Percentiles rank a stretch among this genome's conserved stretches.
These are phyloP conservation scores for Lethenteron reissneri DNA, from an alignment of 2,113 vertebrate genomes.

Conservation along the genomic window DNA sequence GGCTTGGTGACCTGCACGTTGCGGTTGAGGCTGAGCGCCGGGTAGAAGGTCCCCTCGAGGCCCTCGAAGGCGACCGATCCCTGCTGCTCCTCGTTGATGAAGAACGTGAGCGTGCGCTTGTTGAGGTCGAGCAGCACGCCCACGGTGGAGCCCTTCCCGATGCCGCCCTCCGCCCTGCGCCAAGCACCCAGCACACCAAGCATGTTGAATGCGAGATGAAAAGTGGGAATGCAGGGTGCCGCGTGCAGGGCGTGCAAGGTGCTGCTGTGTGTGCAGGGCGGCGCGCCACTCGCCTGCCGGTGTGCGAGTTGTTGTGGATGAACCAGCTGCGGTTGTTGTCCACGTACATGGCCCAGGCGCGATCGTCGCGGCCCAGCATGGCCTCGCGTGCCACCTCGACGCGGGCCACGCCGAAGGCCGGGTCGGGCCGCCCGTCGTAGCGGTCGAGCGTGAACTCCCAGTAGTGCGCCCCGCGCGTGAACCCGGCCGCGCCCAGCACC, in stretches of 20 bases:
- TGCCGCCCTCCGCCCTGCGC: slow-evolving; percentile 70
- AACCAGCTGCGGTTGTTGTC: slow-evolving; percentile 99
- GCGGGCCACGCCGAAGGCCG: slow-evolving; percentile 75
- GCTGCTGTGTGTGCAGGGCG: no score
- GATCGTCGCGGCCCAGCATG: slow-evolving; percentile 94
- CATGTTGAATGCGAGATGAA: no score
- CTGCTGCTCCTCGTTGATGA: slow-evolving; percentile 82
- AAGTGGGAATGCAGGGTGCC: no score
- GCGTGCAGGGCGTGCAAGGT: no score
- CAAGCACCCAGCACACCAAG: background rate
- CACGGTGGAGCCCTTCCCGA: slow-evolving; percentile 57
- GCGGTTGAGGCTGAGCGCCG: slow-evolving; percentile 82
- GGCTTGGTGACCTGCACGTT: slow-evolving; percentile 56
- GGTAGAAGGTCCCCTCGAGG: slow-evolving; percentile 78
- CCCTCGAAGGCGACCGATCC: slow-evolving; percentile 75
- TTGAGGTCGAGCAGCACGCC: slow-evolving; percentile 75
- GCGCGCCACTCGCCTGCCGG: slow-evolving; percentile 42
- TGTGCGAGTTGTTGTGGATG: slow-evolving; percentile 98
- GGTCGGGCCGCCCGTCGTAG: slow-evolving; percentile 90
- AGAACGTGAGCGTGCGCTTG: slow-evolving; percentile 70
- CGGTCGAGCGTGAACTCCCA: slow-evolving; percentile 80
- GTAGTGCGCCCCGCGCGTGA: slow-evolving; percentile 82
- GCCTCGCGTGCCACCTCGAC: slow-evolving; percentile 74
- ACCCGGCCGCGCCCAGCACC: slow-evolving; percentile 70
- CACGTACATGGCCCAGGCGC: slow-evolving; percentile 97